Percentiles rank a stretch among this genome's conserved stretches.
phyloP scores from a whole-genome alignment of 2,113 vertebrate genomes.

The Pluvianellus socialis region DNA sequence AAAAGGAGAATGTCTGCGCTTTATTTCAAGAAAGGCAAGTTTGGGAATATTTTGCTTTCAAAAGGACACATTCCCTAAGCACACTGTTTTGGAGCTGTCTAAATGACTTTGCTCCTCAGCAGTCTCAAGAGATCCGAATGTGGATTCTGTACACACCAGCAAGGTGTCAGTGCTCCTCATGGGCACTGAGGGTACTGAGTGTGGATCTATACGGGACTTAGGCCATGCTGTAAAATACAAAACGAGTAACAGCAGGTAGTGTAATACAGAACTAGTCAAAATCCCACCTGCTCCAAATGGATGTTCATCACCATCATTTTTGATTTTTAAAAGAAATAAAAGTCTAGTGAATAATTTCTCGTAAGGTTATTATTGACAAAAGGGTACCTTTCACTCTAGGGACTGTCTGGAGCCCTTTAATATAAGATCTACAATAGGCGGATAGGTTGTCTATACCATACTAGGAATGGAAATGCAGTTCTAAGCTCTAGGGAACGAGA shows the following conservation, averaged over 20 bases:
- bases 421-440: not conserved
- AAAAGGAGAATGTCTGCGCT: not conserved
- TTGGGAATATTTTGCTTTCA: not conserved
- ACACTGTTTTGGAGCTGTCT: not conserved
- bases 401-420: not conserved
- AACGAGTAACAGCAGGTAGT: not conserved
- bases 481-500: not conserved
- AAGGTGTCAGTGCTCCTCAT: not conserved
- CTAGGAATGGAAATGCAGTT: not conserved
- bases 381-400: not conserved
- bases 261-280: not conserved
- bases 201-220: rapidly evolving
- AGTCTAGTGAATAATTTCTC: not conserved
- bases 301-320: not conserved
- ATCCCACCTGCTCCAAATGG: not conserved
- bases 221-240: not conserved
- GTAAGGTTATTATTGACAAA: not conserved
- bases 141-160: not conserved
- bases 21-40: not conserved
- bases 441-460: not conserved
- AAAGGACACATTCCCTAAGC: not conserved
- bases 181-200: not conserved
- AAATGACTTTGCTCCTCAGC: not conserved
- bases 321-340: not conserved
- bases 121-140: not conserved